Base-by-base conservation (phyloP, 2,797 vertebrate species). In the Prionace glauca region DNA sequence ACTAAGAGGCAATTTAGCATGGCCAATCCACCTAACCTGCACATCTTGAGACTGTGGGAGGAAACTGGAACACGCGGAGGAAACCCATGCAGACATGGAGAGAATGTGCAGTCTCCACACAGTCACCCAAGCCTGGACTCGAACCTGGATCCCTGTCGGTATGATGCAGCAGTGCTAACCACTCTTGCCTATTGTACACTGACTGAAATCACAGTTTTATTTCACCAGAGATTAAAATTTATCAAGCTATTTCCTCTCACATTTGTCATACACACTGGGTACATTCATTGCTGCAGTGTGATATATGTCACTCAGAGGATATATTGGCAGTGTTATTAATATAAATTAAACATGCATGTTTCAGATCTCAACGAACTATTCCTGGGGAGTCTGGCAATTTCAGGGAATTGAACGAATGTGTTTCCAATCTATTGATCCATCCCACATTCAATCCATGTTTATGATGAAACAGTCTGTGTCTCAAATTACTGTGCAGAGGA, bases 241-340 rank as follows among this genome's bases (percentile, higher is more conserved):
- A 92, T 69, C 90, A 67, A 92, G n/a, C n/a, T 41, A 69, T 65
- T 90, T 90, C 87, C 87, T 20, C 14, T 90, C 60, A 36, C 14
- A n/a, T 90, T 90, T 62, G 87, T 62, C 62, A 69, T 36, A 69
- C 90, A 69, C 4, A 20, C 24, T n/a, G 0, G 36, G n/a, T 94
- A 45, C 50, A 74, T 56, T 74, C 41, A 24, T 94, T 50, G 93
- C 93, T 72, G 93, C 22, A 32, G 32, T 41, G 18, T 72, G 93
- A 94, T 94, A 50, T 74, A 94, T 74, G 45, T 71, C 41, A 94
- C 50, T 94, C 72, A 50, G 69, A 74, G 50, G 41, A 45, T 94
- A 74, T 56, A 71, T 74, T 94, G 93, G 56, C 69, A 10, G 1
- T 94, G 67, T 72, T 94, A 94, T 74, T 94, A 74, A 94, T 94